Evolutionary conservation across 2,888 invertebrate genomes (phyloP).

Genomic region (Perithous albicinctus): DNA sequence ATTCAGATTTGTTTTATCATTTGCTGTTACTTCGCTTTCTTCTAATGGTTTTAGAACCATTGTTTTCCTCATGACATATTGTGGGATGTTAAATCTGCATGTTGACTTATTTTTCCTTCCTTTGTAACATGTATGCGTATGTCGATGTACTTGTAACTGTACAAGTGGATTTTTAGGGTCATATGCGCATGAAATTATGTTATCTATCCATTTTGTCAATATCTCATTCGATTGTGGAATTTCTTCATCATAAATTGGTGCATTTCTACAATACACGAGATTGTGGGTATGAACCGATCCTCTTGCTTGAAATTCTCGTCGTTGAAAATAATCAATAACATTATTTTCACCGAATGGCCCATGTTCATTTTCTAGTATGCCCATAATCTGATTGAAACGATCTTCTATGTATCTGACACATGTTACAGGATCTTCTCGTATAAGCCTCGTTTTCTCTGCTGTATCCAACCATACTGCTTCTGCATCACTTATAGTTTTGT

Average conservation of each 20-base stretch:
- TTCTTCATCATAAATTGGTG: conserved; percentile 24
- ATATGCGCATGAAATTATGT: conserved; percentile 72
- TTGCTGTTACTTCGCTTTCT: neutral
- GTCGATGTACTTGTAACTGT: conserved; percentile 63
- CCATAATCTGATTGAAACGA: conserved; percentile 12
- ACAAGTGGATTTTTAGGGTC: conserved; percentile 81
- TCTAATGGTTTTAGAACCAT: conserved; percentile 8
- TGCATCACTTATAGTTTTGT: conserved; percentile 22
- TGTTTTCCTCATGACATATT: conserved; percentile 7
- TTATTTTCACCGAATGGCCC: conserved; percentile 62
- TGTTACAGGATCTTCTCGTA: conserved; percentile 66
- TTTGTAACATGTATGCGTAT: conserved; percentile 23
- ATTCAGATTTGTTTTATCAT: conserved; percentile 8
- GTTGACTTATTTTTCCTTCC: conserved; percentile 15
- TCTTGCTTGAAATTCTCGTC: conserved; percentile 62
- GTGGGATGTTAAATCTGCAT: conserved; percentile 22
- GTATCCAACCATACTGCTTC: conserved; percentile 45
- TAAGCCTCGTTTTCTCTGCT: conserved; percentile 57
- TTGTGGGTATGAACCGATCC: conserved; percentile 40
- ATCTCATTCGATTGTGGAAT: neutral
- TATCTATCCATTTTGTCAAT: conserved; percentile 14
- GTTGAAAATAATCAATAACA: conserved; percentile 32
- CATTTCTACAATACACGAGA: conserved; percentile 28
- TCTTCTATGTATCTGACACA: conserved; percentile 44
- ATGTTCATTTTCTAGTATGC: conserved; percentile 53